These are phyloP conservation scores for Synodontis membranacea DNA, from an alignment of 2,113 vertebrate genomes.

Conservation along the genomic window DNA sequence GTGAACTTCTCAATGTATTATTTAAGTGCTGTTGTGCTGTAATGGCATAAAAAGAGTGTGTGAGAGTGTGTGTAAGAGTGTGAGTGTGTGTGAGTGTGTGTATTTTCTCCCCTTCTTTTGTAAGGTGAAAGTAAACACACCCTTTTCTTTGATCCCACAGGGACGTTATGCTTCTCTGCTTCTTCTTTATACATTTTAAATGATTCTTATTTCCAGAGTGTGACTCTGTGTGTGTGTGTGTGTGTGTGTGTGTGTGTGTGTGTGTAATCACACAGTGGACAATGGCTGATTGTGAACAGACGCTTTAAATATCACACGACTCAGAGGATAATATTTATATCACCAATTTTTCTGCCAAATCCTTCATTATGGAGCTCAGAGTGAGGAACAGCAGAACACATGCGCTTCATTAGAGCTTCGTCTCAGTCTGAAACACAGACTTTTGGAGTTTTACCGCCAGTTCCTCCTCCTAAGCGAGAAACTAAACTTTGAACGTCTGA, in stretches of 20 bases:
- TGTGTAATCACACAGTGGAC: background rate
- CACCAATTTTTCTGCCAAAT: background rate
- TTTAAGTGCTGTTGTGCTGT: constrained; percentile 64
- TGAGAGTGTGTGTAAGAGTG: background rate
- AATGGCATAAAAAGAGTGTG: constrained; percentile 46
- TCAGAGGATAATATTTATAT: constrained; percentile 11
- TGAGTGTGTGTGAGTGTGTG: background rate
- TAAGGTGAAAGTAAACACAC: constrained; percentile 25
- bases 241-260: background rate
- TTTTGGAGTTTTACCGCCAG: background rate
- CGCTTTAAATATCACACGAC: constrained; percentile 23
- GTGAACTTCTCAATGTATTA: constrained; percentile 67
- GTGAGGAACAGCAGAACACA: constrained; percentile 3
- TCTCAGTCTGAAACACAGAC: background rate
- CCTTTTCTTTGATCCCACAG: background rate
- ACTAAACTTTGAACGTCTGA: background rate
- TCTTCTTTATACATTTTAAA: constrained; percentile 29
- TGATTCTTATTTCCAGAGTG: background rate
- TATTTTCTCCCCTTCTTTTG: constrained; percentile 32
- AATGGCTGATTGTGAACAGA: constrained; percentile 17
- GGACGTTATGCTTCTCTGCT: background rate
- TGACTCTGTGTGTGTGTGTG: background rate
- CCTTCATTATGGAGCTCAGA: background rate
- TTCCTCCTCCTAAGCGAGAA: background rate
- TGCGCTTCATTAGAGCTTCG: background rate